Conservation (phyloP, 2,888 invertebrate species). For the Gymnocheta viridis region DNA sequence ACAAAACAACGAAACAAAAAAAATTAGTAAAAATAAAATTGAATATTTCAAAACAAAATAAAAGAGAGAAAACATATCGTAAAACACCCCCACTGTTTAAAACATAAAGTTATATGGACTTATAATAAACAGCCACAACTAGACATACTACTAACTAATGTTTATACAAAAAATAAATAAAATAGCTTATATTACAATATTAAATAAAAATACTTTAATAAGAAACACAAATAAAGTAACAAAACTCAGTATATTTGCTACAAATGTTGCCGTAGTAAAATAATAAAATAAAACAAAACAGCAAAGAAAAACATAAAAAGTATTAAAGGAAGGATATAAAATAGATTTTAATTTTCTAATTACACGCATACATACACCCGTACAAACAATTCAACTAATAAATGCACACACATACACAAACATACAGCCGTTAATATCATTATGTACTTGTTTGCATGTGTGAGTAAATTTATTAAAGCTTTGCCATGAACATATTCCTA, state of each 20-base stretch:
- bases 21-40: constrained; percentile 18
- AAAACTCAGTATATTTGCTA: background rate
- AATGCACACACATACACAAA: constrained; percentile 23
- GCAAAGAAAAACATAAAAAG: constrained; percentile 45
- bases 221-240: constrained; percentile 26
- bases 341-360: constrained; percentile 70
- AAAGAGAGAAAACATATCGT: background rate
- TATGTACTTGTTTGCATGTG: background rate
- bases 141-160: background rate
- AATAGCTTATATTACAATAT: constrained; percentile 11
- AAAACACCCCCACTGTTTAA: constrained; percentile 12
- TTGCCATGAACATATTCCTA: constrained; percentile 12
- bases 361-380: constrained; percentile 57
- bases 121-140: background rate
- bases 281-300: background rate
- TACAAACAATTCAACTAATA: constrained; percentile 33
- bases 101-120: background rate
- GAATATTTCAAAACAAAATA: constrained; percentile 22
- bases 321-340: constrained; percentile 64
- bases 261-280: background rate
- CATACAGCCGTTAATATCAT: too few relatives aligned
- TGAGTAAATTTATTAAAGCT: constrained; percentile 30
- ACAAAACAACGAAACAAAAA: background rate
- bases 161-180: background rate
- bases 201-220: constrained; percentile 46